phyloP scores from a whole-genome alignment of 2,797 vertebrate genomes.

The Buphagus erythrorhynchus region DNA sequence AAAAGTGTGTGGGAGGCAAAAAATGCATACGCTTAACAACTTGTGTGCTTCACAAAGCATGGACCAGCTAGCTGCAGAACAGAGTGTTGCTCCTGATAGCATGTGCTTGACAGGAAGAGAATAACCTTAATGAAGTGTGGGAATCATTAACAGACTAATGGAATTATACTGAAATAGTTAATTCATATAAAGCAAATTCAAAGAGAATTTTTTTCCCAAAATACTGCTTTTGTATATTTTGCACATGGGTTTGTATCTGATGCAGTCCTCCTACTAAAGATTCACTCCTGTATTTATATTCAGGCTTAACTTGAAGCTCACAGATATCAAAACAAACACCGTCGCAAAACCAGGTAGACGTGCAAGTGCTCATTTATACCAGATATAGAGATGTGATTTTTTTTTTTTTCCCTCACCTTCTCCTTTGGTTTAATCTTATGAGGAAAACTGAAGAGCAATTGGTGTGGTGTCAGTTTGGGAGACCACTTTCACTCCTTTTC shows the following conservation, averaged over 20 bases:
- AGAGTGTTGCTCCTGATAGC: conserved; percentile 21
- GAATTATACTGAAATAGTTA: not conserved
- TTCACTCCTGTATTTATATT: not conserved
- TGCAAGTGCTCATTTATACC: not conserved
- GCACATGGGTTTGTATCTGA: not conserved
- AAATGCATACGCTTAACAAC: conserved; percentile 53
- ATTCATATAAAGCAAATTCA: not conserved
- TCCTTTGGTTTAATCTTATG: not conserved
- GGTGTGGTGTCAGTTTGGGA: not conserved
- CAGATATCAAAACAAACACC: not conserved
- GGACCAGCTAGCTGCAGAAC: conserved; percentile 31
- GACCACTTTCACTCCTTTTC: not conserved
- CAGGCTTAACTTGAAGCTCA: not conserved
- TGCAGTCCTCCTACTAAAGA: not conserved
- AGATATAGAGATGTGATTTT: fast-evolving
- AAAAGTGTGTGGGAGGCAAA: conserved; percentile 49
- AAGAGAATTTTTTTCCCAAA: not conserved
- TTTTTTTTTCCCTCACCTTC: not conserved
- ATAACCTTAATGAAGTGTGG: conserved; percentile 25
- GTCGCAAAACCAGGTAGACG: not conserved
- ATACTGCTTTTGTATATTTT: not conserved
- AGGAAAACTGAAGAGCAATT: not conserved
- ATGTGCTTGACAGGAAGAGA: conserved; percentile 13
- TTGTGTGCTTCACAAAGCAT: conserved; percentile 30
- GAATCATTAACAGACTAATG: conserved; percentile 15